Evolutionary conservation across 2,113 vertebrate genomes (phyloP).

Genomic region (Amblyornis subalaris): DNA sequence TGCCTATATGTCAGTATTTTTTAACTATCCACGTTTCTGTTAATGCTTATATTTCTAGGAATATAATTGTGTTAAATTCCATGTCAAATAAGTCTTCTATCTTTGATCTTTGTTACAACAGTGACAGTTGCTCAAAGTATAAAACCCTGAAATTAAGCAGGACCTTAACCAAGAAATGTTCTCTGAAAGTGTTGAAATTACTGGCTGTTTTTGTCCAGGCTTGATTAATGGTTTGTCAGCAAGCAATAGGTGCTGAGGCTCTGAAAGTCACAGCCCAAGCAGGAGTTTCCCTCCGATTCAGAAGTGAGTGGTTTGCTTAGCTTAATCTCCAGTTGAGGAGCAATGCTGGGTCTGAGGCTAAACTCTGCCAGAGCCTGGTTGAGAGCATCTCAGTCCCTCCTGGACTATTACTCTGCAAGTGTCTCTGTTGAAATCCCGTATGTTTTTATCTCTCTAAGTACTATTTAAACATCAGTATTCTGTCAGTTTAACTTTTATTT

Average conservation of each 20-base stretch:
- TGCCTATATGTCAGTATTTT: not conserved
- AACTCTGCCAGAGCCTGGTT: not conserved
- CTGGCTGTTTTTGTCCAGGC: not conserved
- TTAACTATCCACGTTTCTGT: not conserved
- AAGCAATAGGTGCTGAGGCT: not conserved
- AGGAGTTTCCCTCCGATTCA: not conserved
- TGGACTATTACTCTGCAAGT: not conserved
- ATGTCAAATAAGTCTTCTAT: not conserved
- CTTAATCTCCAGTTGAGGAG: not conserved
- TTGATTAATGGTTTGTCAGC: not conserved
- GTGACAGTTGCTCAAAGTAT: not conserved
- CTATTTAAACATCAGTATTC: not conserved
- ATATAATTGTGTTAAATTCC: not conserved
- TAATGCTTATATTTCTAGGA: not conserved
- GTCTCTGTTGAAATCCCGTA: not conserved
- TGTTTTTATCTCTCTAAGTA: not conserved
- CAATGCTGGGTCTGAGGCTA: not conserved
- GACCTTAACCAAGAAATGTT: not conserved
- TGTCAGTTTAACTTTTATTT: not conserved
- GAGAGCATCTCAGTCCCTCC: not conserved
- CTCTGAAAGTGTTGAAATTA: not conserved
- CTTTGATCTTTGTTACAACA: not conserved
- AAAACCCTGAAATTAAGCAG: not conserved
- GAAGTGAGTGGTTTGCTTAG: not conserved
- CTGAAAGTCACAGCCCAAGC: not conserved